These are phyloP conservation scores for Narcine bancroftii DNA, from an alignment of 2,113 vertebrate species.

Conservation along the genomic window DNA sequence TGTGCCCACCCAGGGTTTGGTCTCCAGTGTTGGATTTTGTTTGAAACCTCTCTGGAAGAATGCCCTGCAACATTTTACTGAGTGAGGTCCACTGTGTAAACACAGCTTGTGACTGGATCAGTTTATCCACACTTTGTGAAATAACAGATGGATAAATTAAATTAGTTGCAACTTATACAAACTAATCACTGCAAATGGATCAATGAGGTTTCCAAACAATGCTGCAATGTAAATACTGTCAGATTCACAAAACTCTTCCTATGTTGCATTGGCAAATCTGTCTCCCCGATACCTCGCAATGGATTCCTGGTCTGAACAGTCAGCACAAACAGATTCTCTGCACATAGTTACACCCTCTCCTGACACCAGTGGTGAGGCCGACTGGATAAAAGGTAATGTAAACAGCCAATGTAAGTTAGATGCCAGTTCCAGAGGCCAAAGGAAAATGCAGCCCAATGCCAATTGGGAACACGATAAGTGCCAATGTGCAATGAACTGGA, in stretches of 20 bases:
- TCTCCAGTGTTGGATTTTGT: background rate
- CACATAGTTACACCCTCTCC: background rate
- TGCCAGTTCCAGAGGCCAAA: background rate
- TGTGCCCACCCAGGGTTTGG: too few relatives aligned
- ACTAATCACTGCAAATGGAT: background rate
- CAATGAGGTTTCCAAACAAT: background rate
- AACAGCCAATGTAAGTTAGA: background rate
- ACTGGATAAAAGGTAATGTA: background rate
- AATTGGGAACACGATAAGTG: background rate
- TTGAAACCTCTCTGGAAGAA: background rate
- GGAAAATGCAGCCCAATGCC: background rate
- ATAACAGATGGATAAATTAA: background rate
- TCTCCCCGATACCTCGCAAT: background rate
- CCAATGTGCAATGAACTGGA: too few relatives aligned
- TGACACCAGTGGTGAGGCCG: background rate
- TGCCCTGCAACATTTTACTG: background rate
- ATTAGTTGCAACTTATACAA: background rate
- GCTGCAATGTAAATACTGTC: background rate
- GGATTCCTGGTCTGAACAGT: background rate
- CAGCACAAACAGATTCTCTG: background rate
- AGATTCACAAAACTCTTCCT: background rate
- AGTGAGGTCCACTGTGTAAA: background rate
- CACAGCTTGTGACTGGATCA: background rate
- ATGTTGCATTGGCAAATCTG: background rate
- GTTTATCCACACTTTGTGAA: background rate